phyloP scores from a whole-genome alignment of 2,888 invertebrate species.

The Cyrtodaria siliqua region DNA sequence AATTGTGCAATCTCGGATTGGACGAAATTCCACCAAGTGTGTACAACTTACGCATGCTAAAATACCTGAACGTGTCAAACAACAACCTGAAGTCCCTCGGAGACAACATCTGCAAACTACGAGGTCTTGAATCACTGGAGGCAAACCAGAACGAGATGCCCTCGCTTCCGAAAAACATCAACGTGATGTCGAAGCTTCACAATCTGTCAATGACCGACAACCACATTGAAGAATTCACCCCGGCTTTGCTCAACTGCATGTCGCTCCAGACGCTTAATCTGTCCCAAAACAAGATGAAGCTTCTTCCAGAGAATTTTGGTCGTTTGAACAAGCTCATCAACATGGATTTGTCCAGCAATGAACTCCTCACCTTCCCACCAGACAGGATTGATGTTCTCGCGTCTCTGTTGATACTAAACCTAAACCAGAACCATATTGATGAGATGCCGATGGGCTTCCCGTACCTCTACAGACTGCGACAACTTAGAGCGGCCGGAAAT shows the following conservation, averaged over 20 bases:
- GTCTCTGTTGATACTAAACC: slow-evolving; percentile 90
- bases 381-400: slow-evolving; percentile 92
- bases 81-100: slow-evolving; percentile 79
- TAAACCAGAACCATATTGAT: slow-evolving; percentile 92
- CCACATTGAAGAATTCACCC: slow-evolving; percentile 75
- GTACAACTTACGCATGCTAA: slow-evolving; percentile 79
- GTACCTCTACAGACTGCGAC: slow-evolving; percentile 80
- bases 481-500: slow-evolving; percentile 78
- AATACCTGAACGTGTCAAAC: slow-evolving; percentile 79
- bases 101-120: slow-evolving; percentile 78
- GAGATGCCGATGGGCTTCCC: slow-evolving; percentile 88
- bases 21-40: slow-evolving; percentile 81
- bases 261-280: slow-evolving; percentile 79
- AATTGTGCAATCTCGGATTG: slow-evolving; percentile 78
- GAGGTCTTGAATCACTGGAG: slow-evolving; percentile 75
- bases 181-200: slow-evolving; percentile 71
- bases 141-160: slow-evolving; percentile 77
- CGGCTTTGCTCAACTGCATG: slow-evolving; percentile 73
- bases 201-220: slow-evolving; percentile 80
- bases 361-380: slow-evolving; percentile 80
- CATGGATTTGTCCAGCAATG: slow-evolving; percentile 83
- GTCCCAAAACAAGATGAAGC: slow-evolving; percentile 78
- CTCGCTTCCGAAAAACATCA: slow-evolving; percentile 76
- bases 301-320: slow-evolving; percentile 84
- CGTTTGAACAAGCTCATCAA: slow-evolving; percentile 79